Percentiles rank a stretch among this genome's conserved stretches.
These are phyloP conservation scores for Hestina assimilis DNA, from an alignment of 1,140 invertebrate species.

Conservation along the genomic window DNA sequence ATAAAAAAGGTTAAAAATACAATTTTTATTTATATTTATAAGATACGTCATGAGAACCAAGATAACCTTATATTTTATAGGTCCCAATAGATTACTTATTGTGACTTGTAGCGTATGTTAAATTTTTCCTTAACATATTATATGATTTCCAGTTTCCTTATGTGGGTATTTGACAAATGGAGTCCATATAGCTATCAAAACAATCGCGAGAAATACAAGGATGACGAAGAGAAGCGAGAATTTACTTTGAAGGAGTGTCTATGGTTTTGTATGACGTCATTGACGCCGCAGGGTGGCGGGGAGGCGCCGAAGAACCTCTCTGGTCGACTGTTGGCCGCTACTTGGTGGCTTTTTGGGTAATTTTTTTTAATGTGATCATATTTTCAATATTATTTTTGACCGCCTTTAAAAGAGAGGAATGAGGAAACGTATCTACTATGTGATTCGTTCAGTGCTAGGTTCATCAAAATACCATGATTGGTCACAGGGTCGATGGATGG, in stretches of 20 bases:
- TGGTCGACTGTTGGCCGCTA: slow-evolving; percentile 94
- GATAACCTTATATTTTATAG: no score
- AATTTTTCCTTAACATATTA: neutral
- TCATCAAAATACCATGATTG: no score
- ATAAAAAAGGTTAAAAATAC: no score
- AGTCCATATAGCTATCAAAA: slow-evolving; percentile 98
- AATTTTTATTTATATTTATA: no score
- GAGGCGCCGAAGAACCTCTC: slow-evolving; percentile 97
- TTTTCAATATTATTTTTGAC: no score
- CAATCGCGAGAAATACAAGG: slow-evolving; percentile 94
- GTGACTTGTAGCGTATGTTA: neutral
- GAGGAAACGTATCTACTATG: no score
- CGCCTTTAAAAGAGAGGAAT: no score
- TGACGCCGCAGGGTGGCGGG: slow-evolving; percentile 97
- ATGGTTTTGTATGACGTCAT: slow-evolving; percentile 99
- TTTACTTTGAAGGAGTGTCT: slow-evolving; percentile 97
- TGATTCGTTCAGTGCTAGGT: no score
- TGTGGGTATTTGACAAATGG: slow-evolving; percentile 97
- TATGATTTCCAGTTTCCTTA: slow-evolving; percentile 84
- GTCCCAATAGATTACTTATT: no score
- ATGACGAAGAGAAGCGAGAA: slow-evolving; percentile 96
- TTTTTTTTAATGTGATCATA: neutral
- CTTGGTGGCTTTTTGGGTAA: slow-evolving; percentile 97
- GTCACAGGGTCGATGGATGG: no score
- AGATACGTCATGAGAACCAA: no score